Percentiles rank a stretch among this genome's conserved stretches.
Conservation (phyloP, 1,140 invertebrate genomes). For the Diabrotica virgifera region DNA sequence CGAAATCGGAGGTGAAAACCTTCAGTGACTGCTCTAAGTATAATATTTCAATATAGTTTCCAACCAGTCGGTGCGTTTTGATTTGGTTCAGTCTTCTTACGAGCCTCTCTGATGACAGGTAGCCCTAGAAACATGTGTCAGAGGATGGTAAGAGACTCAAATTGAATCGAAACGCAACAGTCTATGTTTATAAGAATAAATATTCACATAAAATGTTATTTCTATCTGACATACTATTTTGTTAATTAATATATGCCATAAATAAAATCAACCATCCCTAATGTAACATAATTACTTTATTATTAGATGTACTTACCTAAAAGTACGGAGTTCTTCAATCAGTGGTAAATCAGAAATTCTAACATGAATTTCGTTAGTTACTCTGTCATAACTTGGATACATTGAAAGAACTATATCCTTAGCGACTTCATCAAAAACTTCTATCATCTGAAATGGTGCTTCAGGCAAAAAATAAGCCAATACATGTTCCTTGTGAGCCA, state of each 20-base stretch:
- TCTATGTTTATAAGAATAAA: too few relatives aligned
- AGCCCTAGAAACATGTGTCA: too few relatives aligned
- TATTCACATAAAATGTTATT: background rate
- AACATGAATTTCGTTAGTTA: slow-evolving; percentile 90
- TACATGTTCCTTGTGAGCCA: slow-evolving; percentile 88
- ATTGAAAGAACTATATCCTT: slow-evolving; percentile 92
- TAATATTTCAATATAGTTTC: too few relatives aligned
- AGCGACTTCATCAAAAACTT: slow-evolving; percentile 93
- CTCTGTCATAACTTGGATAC: slow-evolving; percentile 94
- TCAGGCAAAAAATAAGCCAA: slow-evolving; percentile 96
- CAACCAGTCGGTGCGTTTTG: too few relatives aligned
- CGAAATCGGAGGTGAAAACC: too few relatives aligned
- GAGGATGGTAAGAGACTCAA: too few relatives aligned
- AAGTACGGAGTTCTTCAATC: slow-evolving; percentile 92
- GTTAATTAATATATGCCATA: background rate
- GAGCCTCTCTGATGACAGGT: too few relatives aligned
- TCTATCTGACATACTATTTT: background rate
- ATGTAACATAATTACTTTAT: slow-evolving; percentile 15
- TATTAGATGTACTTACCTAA: slow-evolving; percentile 58
- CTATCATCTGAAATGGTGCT: slow-evolving; percentile 93
- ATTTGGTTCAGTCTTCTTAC: too few relatives aligned
- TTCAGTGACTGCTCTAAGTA: too few relatives aligned
- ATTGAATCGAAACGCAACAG: too few relatives aligned
- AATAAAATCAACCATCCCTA: slow-evolving; percentile 11
- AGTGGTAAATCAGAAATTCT: slow-evolving; percentile 92